Evolutionary conservation across 2,113 vertebrate genomes (phyloP).

Genomic region (Pogona vitticeps): DNA sequence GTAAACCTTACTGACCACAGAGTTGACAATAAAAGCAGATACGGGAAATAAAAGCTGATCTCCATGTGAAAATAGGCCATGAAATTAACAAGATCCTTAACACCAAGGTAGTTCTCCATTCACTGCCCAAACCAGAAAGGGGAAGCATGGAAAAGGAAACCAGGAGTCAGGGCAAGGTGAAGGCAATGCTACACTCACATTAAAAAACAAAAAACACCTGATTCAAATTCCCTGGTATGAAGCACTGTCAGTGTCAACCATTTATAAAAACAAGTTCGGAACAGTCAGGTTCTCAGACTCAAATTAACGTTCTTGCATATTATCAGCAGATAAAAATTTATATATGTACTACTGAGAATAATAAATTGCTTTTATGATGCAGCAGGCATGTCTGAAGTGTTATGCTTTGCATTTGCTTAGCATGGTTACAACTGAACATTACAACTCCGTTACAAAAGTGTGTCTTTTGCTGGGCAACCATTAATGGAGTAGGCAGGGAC

Average conservation of each 20-base stretch:
- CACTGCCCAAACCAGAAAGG: slow-evolving; percentile 43
- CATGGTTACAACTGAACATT: neutral
- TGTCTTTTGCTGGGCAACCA: neutral
- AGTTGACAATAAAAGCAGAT: slow-evolving; percentile 61
- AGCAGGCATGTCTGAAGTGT: neutral
- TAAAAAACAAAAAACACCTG: neutral
- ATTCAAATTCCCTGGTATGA: neutral
- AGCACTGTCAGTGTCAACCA: neutral
- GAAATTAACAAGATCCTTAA: slow-evolving; percentile 64
- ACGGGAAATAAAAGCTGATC: slow-evolving; percentile 67
- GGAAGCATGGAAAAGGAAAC: slow-evolving; percentile 39
- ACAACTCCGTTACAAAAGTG: no score
- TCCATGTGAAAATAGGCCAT: slow-evolving; percentile 64
- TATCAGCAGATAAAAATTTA: neutral
- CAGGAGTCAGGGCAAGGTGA: neutral
- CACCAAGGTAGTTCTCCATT: slow-evolving; percentile 57
- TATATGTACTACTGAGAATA: neutral
- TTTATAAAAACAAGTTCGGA: neutral
- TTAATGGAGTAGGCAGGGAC: neutral
- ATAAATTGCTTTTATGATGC: neutral
- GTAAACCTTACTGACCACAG: slow-evolving; percentile 67
- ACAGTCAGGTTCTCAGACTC: neutral
- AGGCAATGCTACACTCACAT: neutral
- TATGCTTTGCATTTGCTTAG: neutral
- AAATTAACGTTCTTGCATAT: neutral